Evolutionary conservation across 2,888 invertebrate genomes (phyloP).

Genomic region (Eupithecia subfuscata): DNA sequence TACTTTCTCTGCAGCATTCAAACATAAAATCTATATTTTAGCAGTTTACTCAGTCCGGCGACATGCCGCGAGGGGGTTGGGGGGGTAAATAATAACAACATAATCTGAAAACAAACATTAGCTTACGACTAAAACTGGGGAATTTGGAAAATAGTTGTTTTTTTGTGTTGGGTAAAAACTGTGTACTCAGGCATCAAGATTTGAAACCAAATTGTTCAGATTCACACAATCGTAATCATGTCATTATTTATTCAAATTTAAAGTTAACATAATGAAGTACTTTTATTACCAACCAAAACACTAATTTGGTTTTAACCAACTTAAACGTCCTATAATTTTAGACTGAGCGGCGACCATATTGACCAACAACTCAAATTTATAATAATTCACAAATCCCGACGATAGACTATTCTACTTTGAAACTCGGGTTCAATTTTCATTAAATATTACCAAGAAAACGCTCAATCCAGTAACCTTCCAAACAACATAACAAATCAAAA

Average conservation of each 20-base stretch:
- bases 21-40: constrained; percentile 54
- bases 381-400: neutral
- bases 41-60: constrained; percentile 52
- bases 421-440: neutral
- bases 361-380: neutral
- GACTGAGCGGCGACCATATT: neutral
- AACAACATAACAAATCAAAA: neutral
- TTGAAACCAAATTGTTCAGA: neutral
- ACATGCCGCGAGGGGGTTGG: constrained; percentile 64
- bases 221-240: neutral
- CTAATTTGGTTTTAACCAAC: neutral
- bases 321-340: neutral
- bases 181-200: neutral
- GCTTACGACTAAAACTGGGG: constrained; percentile 42
- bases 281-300: neutral
- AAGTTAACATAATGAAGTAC: neutral
- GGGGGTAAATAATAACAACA: constrained; percentile 54
- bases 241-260: neutral
- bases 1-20: constrained; percentile 80
- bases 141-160: neutral
- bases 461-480: neutral
- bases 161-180: too few relatives aligned
- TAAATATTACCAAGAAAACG: neutral
- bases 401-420: too few relatives aligned
- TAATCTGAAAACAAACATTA: constrained; percentile 67